These are phyloP conservation scores for Agrochola macilenta DNA, from an alignment of 2,888 invertebrate genomes.

Conservation along the genomic window DNA sequence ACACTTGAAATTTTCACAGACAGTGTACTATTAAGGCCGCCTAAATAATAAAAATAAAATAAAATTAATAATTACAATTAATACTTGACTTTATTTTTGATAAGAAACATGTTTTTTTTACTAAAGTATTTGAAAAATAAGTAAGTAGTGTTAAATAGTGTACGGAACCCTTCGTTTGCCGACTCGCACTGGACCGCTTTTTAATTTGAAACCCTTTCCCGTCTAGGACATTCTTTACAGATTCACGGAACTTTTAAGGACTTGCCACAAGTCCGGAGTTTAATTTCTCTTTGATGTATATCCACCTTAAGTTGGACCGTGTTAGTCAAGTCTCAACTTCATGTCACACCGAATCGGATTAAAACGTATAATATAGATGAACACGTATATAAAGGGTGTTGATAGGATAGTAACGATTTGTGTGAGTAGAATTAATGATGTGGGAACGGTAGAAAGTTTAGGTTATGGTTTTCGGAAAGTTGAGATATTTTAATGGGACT, in stretches of 20 bases:
- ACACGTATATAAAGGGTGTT: slow-evolving; percentile 29
- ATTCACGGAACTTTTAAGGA: slow-evolving; percentile 36
- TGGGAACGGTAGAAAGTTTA: slow-evolving; percentile 25
- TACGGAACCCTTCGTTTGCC: too few species aligned
- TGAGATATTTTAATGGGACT: background rate
- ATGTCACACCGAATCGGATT: slow-evolving; percentile 53
- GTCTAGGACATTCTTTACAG: slow-evolving; percentile 31
- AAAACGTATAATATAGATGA: slow-evolving; percentile 37
- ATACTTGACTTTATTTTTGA: too few species aligned
- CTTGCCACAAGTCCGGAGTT: slow-evolving; percentile 5
- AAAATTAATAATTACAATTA: too few species aligned
- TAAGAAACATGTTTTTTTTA: background rate
- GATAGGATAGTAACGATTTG: slow-evolving; percentile 48
- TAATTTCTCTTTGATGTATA: slow-evolving; percentile 45
- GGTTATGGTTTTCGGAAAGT: slow-evolving; percentile 15
- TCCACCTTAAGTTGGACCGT: slow-evolving; percentile 27
- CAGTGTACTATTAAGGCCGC: background rate
- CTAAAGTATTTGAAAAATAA: background rate
- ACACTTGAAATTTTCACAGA: background rate
- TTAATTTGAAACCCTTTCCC: slow-evolving; percentile 48
- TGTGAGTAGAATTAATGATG: slow-evolving; percentile 47
- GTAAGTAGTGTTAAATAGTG: background rate
- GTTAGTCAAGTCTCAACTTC: slow-evolving; percentile 33
- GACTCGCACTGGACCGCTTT: background rate
- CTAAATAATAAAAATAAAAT: too few species aligned